Evolutionary conservation across 2,113 vertebrate genomes (phyloP).

Genomic region (Sphaerodactylus townsendi): DNA sequence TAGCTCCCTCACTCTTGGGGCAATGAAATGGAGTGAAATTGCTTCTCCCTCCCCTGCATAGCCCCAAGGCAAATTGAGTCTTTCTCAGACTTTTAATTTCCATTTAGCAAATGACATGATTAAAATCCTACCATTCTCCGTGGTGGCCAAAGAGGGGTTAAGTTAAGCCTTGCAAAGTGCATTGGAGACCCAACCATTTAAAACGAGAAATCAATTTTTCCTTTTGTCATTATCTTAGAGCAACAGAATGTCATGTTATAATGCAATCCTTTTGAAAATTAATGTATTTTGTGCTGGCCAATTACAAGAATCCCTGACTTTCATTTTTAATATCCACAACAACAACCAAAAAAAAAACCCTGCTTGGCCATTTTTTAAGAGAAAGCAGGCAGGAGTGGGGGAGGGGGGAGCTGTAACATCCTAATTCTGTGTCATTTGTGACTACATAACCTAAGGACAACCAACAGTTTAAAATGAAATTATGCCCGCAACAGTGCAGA

Average conservation of each 20-base stretch:
- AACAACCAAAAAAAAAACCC: conserved; percentile 14
- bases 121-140: too few relatives aligned
- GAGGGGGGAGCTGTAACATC: not conserved
- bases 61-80: too few relatives aligned
- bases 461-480: conserved; percentile 22
- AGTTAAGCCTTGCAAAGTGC: not conserved
- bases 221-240: conserved; percentile 1
- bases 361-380: conserved; percentile 26
- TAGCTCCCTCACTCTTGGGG: too few relatives aligned
- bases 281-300: conserved; percentile 21
- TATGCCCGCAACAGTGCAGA: conserved; percentile 24
- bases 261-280: conserved; percentile 50
- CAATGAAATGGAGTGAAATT: too few relatives aligned
- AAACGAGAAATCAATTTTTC: not conserved
- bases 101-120: too few relatives aligned
- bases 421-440: not conserved
- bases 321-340: conserved; percentile 28
- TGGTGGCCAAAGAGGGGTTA: not conserved
- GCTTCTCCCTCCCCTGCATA: too few relatives aligned
- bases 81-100: too few relatives aligned
- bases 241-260: not conserved
- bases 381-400: not conserved
- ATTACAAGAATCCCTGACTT: conserved; percentile 20
- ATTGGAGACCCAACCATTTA: not conserved
- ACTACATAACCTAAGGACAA: conserved; percentile 24